A percentile compares a stretch with the other conserved stretches of the same genome.
Conservation (phyloP, 2,113 vertebrate genomes). For the Bambusicola thoracicus region DNA sequence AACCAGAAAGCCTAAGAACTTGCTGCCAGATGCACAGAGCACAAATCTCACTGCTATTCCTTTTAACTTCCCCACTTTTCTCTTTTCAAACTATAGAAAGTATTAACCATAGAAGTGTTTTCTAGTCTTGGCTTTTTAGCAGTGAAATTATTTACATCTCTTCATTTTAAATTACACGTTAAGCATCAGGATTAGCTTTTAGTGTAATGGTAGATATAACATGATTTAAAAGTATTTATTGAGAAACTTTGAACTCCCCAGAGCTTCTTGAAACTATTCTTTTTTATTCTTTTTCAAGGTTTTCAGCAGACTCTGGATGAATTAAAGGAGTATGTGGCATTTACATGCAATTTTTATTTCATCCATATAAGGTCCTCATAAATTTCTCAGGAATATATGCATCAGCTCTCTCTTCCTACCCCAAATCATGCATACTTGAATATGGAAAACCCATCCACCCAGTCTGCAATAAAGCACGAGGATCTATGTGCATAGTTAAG, state of each 20-base stretch:
- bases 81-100: not conserved
- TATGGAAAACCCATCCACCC: not conserved
- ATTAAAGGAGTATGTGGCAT: not conserved
- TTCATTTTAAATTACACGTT: not conserved
- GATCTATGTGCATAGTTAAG: not conserved
- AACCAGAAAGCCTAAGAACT: not conserved
- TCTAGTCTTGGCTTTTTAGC: slow-evolving; percentile 3
- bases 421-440: not conserved
- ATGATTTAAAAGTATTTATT: not conserved
- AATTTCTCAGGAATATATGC: not conserved
- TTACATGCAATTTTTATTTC: not conserved
- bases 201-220: not conserved
- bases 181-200: not conserved
- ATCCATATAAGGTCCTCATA: not conserved
- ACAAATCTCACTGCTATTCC: not conserved
- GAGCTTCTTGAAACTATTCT: not conserved
- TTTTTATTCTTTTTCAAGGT: not conserved
- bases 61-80: not conserved
- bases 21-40: not conserved
- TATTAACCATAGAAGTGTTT: not conserved
- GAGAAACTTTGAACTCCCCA: not conserved
- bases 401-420: not conserved
- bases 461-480: not conserved
- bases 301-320: not conserved
- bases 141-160: not conserved